Base-by-base conservation (phyloP, 2,888 invertebrate species). In the Pandemis corylana region DNA sequence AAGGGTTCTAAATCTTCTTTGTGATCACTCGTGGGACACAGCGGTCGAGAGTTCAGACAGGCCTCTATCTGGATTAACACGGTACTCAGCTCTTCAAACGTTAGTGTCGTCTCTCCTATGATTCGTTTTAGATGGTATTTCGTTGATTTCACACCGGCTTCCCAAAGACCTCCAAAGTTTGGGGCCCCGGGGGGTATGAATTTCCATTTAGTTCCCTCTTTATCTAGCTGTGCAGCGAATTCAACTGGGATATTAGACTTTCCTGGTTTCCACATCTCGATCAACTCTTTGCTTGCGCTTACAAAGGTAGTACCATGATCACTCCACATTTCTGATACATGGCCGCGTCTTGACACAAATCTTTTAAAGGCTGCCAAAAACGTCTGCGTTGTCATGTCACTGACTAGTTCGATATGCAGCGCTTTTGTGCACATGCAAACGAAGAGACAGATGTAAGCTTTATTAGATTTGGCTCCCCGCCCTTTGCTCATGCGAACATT, bases 11-110 rank as follows among this genome's bases (percentile, higher is more conserved):
- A 36, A 36, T 36, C 28, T 36, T 36, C 28, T 36, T 36, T 36
- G 28, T 36, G 28, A 56, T 56, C 20, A 20, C 56, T 56, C 6
- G 20, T 5, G 5, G n/a, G 20, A 3, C 4, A 53, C 3, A 71
- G 51, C 0, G 75, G 75, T 7, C 75, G 53, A 20, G 75, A 75
- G 56, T 75, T 75, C 2, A 75, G 64, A 41, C 75, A 71, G 2
- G 75, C 75, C 46, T 75, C 71, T 5, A 75, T 71, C 20, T 75
- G 67, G 3, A 41, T 7, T 2, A 75, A 44, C 2, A 71, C 13
- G 4, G 71, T 67, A n/a, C 20, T 53, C 7, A 75, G 6, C 44
- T 75, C 75, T 15, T 75, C 75, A 53, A 71, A 75, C 0, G 75
- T 75, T 2, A 75, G 46, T 12, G 66, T 69, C 3, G 61, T 12